Conservation (phyloP, 2,888 invertebrate genomes). For the Melitaea athalia region DNA sequence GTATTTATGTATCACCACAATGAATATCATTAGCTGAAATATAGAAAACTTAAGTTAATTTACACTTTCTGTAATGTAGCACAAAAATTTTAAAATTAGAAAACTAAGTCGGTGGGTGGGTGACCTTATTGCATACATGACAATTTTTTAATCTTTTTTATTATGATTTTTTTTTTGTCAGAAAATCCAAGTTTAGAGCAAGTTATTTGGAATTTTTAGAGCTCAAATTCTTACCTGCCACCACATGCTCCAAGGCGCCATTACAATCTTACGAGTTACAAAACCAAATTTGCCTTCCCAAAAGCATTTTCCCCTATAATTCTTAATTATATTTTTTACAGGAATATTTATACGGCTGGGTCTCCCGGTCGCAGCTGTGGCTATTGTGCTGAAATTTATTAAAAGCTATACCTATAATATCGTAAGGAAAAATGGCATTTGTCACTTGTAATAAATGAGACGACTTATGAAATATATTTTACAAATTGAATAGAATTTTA, state of each 20-base stretch:
- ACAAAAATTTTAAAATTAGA: too few relatives aligned
- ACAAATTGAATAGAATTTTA: background rate
- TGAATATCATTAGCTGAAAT: conserved; percentile 56
- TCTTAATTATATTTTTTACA: conserved; percentile 30
- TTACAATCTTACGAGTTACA: conserved; percentile 50
- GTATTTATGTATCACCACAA: conserved; percentile 56
- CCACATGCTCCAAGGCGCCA: conserved; percentile 57
- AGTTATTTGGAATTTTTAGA: background rate
- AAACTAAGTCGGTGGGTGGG: too few relatives aligned
- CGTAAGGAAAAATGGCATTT: conserved; percentile 1
- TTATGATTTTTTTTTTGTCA: too few relatives aligned
- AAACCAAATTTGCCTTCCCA: conserved; percentile 57
- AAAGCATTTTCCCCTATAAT: conserved; percentile 49
- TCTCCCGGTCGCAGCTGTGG: conserved; percentile 35
- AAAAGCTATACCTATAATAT: conserved; percentile 24
- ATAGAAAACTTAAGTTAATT: background rate
- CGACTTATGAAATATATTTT: background rate
- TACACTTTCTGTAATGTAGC: background rate
- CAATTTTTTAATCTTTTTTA: too few relatives aligned
- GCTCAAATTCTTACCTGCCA: conserved; percentile 42
- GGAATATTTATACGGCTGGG: conserved; percentile 33
- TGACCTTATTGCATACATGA: too few relatives aligned
- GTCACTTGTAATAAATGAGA: conserved; percentile 1
- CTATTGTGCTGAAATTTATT: conserved; percentile 44
- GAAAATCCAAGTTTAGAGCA: background rate